phyloP scores from a whole-genome alignment of 2,797 vertebrate species.

The Acridotheres tristis region DNA sequence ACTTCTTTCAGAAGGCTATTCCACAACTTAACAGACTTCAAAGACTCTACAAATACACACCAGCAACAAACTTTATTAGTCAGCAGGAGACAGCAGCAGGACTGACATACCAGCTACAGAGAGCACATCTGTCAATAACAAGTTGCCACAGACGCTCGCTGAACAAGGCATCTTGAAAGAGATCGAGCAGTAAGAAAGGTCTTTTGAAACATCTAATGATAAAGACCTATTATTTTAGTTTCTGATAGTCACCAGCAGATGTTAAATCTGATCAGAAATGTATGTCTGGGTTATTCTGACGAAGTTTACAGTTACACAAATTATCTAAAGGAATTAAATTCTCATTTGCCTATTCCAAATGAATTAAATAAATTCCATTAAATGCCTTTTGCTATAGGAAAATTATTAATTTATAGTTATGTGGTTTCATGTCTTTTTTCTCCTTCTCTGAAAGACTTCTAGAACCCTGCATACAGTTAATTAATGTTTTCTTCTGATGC shows the following conservation, averaged over 20 bases:
- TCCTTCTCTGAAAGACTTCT: neutral
- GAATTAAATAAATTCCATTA: neutral
- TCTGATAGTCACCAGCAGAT: neutral
- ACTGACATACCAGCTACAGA: slow-evolving; percentile 20
- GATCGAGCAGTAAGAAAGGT: neutral
- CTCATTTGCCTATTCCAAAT: neutral
- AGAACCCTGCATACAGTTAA: neutral
- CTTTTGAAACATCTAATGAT: neutral
- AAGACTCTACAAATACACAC: slow-evolving; percentile 36
- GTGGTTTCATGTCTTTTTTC: neutral
- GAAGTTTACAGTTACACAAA: neutral
- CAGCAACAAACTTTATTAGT: slow-evolving; percentile 45
- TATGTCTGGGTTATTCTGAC: neutral
- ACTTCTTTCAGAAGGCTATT: neutral
- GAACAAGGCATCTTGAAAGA: slow-evolving; percentile 28
- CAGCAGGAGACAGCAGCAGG: slow-evolving; percentile 53
- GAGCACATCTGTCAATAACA: slow-evolving; percentile 53
- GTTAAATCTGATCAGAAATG: neutral
- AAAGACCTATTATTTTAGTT: slow-evolving; percentile 3
- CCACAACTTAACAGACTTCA: slow-evolving; percentile 15
- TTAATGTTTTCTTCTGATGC: neutral
- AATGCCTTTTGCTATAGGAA: neutral
- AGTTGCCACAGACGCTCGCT: neutral
- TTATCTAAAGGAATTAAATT: neutral
- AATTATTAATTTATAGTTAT: neutral